Base-by-base conservation (phyloP, 2,113 vertebrate species). In the Pipa parva region DNA sequence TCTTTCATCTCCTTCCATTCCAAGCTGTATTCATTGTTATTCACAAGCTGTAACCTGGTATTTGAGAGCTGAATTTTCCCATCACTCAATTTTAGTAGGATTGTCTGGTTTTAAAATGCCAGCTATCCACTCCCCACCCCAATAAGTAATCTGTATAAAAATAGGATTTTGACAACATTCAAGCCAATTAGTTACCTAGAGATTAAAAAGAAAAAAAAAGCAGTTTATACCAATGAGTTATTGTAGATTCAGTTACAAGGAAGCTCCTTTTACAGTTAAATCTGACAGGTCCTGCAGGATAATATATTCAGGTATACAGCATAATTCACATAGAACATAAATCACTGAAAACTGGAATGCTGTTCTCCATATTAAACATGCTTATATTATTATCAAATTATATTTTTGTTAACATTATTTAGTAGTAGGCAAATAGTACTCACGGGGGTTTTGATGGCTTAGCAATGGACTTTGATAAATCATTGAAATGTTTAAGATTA, bases 81-180 rank as follows among this genome's bases (percentile, higher is more conserved):
- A 69, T 69, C 65, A 59, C 57, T 69, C 65, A 69, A 28, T 69
- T 69, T 69, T 60, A 69, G 57, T 69, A 69, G 65, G 57, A 69
- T 69, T 69, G 65, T 69, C 65, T 69, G 39, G 57, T 33, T 54
- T 33, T 29, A 57, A 69, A 69, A 69, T 69, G 65, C 65, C 65
- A 69, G 65, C 65, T 42, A 59, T 69, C 65, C 33, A 69, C 65
- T 60, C 39, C 13, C 39, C 17, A 12, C 13, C 39, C 57, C 57
- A 11, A 51, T 69, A 69, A 60, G 65, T 69, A 69, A 69, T 69
- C 31, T 18, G 31, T 39, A 60, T 21, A 60, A 69, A 69, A 69
- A 69, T 59, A 59, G 46, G 57, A 69, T 52, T 69, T 60, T 69
- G 33, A 69, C 65, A 69, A 60, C 57, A 52, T 59, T 27, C 57